Conservation (phyloP, 2,113 vertebrate genomes). For the Sceloporus tristichus region DNA sequence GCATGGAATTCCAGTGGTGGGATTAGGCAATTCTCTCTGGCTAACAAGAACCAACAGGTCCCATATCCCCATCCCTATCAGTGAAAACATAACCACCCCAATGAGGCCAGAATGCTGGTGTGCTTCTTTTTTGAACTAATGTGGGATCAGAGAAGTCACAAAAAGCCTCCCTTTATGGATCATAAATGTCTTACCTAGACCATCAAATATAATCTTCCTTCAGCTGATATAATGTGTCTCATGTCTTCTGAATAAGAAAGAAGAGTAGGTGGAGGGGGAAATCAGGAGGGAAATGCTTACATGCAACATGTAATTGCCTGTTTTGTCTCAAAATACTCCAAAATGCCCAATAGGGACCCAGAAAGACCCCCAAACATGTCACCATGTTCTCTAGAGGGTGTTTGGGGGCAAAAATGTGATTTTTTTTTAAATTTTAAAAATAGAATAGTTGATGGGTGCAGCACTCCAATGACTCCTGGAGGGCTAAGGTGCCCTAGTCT, state of each 20-base stretch:
- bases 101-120: not conserved
- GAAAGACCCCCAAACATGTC: no score
- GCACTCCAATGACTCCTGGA: no score
- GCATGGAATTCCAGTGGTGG: slow-evolving; percentile 23
- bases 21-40: slow-evolving; percentile 47
- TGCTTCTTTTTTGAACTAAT: slow-evolving; percentile 17
- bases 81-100: slow-evolving; percentile 23
- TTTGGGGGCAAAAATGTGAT: no score
- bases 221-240: not conserved
- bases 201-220: not conserved
- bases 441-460: no score
- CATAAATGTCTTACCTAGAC: slow-evolving; percentile 13
- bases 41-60: slow-evolving; percentile 61
- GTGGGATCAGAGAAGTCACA: not conserved
- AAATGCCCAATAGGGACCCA: not conserved
- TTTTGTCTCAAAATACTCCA: no score
- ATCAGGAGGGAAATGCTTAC: no score
- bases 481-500: no score
- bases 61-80: slow-evolving; percentile 39
- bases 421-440: no score
- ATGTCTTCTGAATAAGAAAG: not conserved
- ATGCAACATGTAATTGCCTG: not conserved
- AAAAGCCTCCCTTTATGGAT: not conserved
- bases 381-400: no score
- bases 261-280: not conserved